phyloP scores from a whole-genome alignment of 2,797 vertebrate genomes.

The Botia kubotai region DNA sequence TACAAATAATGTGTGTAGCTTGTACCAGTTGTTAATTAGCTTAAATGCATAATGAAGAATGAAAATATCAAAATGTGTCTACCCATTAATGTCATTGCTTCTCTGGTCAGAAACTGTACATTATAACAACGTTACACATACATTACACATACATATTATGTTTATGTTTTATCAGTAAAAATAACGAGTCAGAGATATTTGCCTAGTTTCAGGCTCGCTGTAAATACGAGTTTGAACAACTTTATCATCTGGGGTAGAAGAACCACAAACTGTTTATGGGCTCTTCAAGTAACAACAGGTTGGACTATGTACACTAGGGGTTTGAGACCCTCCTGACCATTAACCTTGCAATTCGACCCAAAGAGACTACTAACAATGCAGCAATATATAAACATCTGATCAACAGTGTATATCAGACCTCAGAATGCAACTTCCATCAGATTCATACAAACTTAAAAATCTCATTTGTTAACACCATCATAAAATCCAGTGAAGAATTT shows the following conservation, averaged over 20 bases:
- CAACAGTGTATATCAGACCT: not conserved
- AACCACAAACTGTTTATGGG: no score
- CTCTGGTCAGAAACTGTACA: no score
- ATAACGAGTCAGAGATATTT: no score
- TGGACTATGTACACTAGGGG: not conserved
- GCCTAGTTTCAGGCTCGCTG: not conserved
- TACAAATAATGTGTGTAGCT: not conserved
- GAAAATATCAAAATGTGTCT: no score
- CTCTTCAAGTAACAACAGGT: not conserved
- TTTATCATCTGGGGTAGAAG: not conserved
- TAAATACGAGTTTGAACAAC: not conserved
- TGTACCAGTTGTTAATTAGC: no score
- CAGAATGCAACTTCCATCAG: not conserved
- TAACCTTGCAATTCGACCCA: slow-evolving; percentile 5
- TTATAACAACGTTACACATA: no score
- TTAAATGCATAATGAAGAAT: no score
- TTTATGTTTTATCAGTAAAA: no score
- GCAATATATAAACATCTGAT: not conserved
- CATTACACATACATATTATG: no score
- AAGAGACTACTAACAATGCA: not conserved
- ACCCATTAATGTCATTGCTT: no score
- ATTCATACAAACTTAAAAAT: not conserved
- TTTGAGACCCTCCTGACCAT: slow-evolving; percentile 20
- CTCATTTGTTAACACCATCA: not conserved
- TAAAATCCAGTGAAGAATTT: not conserved